Evolutionary conservation across 2,797 vertebrate genomes (phyloP).

Genomic region (Enteromius argenteus): DNA sequence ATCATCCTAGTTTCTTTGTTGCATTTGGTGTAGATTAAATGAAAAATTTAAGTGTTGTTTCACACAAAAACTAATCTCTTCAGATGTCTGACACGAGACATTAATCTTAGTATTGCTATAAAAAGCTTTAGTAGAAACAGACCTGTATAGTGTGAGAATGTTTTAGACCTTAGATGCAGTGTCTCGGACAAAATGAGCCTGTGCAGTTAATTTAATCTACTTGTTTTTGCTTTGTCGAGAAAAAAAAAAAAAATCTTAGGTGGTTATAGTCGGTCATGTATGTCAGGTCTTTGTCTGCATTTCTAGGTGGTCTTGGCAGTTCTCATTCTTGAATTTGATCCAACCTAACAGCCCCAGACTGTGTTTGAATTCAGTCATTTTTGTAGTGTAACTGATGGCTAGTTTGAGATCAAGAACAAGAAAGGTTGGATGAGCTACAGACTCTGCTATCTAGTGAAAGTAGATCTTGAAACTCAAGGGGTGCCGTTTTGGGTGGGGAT

Average conservation of each 20-base stretch:
- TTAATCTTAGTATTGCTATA: background rate
- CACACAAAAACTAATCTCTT: background rate
- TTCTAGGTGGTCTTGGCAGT: background rate
- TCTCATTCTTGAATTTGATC: constrained; percentile 8
- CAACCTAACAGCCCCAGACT: background rate
- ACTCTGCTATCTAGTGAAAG: constrained; percentile 18
- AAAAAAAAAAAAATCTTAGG: background rate
- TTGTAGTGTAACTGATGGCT: background rate
- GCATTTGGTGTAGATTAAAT: background rate
- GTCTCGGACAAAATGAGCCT: background rate
- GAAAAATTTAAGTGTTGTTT: background rate
- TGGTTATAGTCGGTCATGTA: background rate
- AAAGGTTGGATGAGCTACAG: constrained; percentile 17
- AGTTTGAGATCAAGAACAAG: background rate
- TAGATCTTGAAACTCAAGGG: constrained; percentile 32
- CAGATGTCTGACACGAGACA: background rate
- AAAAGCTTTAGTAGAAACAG: background rate
- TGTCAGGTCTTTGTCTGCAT: constrained; percentile 28
- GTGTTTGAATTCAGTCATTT: background rate
- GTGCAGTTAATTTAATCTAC: background rate
- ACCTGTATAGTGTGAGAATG: background rate
- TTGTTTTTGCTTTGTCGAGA: constrained; percentile 1
- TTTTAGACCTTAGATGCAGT: background rate
- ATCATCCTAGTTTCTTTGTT: background rate
- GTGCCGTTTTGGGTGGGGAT: constrained; percentile 51